Evolutionary conservation across 1,140 invertebrate species (phyloP).

Genomic region (Bombus sibiricus): DNA sequence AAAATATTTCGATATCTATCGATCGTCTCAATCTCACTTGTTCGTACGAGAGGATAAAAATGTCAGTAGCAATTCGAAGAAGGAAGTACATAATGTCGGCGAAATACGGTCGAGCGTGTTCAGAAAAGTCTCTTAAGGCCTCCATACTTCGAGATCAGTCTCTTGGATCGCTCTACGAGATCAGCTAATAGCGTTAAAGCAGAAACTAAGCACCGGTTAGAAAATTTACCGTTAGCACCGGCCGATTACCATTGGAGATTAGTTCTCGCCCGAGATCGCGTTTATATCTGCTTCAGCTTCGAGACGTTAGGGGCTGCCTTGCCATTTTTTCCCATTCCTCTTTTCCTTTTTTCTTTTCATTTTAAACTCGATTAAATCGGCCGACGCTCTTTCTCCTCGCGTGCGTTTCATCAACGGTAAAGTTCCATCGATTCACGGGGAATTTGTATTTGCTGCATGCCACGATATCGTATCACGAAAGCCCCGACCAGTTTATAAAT

Average conservation of each 20-base stretch:
- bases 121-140: not conserved
- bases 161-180: slow-evolving; percentile 27
- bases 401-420: slow-evolving; percentile 43
- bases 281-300: slow-evolving; percentile 58
- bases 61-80: not conserved
- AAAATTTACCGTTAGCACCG: slow-evolving; percentile 78
- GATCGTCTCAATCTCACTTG: not conserved
- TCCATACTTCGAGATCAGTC: slow-evolving; percentile 30
- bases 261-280: slow-evolving; percentile 74
- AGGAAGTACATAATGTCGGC: slow-evolving; percentile 4
- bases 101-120: not conserved
- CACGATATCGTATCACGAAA: slow-evolving; percentile 30
- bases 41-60: not conserved
- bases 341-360: not conserved
- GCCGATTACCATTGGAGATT: slow-evolving; percentile 77
- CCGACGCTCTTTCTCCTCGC: slow-evolving; percentile 1
- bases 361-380: slow-evolving; percentile 20
- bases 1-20: not conserved
- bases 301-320: slow-evolving; percentile 11
- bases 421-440: slow-evolving; percentile 39
- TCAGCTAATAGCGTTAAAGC: slow-evolving; percentile 51
- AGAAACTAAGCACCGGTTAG: slow-evolving; percentile 66
- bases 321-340: not conserved
- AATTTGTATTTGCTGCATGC: slow-evolving; percentile 23
- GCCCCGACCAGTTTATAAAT: slow-evolving; percentile 17